Evolutionary conservation across 2,888 invertebrate species (phyloP), one percentile per base, ranked within the genome.

Genomic region (Alcis repandata): DNA sequence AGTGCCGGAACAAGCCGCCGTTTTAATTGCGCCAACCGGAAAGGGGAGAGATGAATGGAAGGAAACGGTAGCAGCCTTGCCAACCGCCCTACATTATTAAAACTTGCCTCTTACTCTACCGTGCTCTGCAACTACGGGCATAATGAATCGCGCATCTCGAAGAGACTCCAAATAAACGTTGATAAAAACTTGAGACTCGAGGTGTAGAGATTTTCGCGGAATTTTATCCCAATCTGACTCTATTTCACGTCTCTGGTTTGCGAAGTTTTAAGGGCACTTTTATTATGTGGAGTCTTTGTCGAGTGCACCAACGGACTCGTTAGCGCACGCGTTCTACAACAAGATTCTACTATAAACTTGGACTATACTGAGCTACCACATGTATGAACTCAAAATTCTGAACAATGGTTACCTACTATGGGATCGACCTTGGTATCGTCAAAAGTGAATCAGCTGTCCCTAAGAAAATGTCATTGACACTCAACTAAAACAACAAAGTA

Each of bases 1-100:
- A 91, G 90, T 91, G 88, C 88, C 90, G 90, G 90, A 91, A 91
- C 91, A 89, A 89, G 87, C 89, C 88, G 83, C 85, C 89, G 88
- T 89, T 92, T 91, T 92, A 92, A 92, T 92, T 92, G 92, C 91
- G 84, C 89, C 87, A 87, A 91, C 89, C 89, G 90, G 90, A 91
- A 90, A 90, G 89, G 90, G 91, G 91, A 89, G 89, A 88, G 90
- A 90, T 91, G 91, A 92, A 92, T 91, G 88, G 88, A 88, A 90
- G 90, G 90, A 90, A 91, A 87, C 88, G 86, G 88, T 82, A 85
- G 84, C 81, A 87, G 87, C 80, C 90, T 88, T 89, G 89, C 90
- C 90, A 90, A 90, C 90, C 90, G 87, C 87, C 87, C 90, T 88
- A 89, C 91, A 91, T 91, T 92, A 92, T 91, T 90, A 91, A 91